These are phyloP conservation scores for Manis javanica DNA, from an alignment of 2,797 vertebrate genomes.

Conservation along the genomic window DNA sequence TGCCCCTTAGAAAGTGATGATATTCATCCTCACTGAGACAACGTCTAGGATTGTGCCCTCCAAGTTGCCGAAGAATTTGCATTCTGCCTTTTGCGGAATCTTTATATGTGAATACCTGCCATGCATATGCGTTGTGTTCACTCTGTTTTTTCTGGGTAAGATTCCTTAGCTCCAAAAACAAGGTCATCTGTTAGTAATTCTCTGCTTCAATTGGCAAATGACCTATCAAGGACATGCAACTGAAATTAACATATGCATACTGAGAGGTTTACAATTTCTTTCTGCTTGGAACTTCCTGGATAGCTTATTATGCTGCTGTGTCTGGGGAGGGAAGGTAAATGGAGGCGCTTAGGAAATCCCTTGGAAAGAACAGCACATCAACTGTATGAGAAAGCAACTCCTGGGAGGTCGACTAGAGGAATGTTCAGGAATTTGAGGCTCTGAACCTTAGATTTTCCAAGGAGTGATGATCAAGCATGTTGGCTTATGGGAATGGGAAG, in stretches of 20 bases:
- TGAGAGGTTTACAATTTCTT: conserved; percentile 55
- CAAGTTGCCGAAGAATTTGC: background rate
- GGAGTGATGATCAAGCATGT: background rate
- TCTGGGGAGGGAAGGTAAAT: background rate
- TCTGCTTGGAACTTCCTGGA: conserved; percentile 30
- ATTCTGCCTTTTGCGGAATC: conserved; percentile 31
- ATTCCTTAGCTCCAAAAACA: conserved; percentile 50
- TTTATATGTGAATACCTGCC: conserved; percentile 53
- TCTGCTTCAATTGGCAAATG: conserved; percentile 63
- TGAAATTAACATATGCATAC: conserved; percentile 62
- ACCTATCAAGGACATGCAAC: conserved; percentile 46
- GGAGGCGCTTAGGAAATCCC: background rate
- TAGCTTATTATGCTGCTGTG: background rate
- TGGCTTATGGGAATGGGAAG: conserved; percentile 63
- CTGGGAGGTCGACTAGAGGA: background rate
- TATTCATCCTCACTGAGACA: background rate
- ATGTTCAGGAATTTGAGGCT: conserved; percentile 42
- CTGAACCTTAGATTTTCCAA: conserved; percentile 35
- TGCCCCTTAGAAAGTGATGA: background rate
- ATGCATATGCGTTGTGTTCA: conserved; percentile 69
- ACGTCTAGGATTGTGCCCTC: background rate
- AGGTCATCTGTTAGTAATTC: conserved; percentile 76
- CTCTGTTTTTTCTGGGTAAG: conserved; percentile 22
- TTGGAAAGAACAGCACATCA: conserved; percentile 28
- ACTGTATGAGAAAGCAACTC: conserved; percentile 32